Percentiles rank a stretch among this genome's conserved stretches.
Conservation (phyloP, 2,888 invertebrate genomes). For the Melieria omissa region DNA sequence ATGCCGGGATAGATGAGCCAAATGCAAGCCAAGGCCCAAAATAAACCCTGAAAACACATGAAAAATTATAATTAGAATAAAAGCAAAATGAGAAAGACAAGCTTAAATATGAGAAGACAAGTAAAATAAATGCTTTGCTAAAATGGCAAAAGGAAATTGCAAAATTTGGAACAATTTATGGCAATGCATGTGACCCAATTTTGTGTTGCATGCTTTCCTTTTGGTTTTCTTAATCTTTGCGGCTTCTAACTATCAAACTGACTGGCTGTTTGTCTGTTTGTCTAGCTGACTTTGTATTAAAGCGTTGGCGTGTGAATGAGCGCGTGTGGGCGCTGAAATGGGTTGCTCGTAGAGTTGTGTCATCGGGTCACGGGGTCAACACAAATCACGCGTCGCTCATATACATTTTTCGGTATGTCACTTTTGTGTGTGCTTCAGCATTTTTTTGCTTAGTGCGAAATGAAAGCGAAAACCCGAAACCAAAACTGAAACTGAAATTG, state of each 20-base stretch:
- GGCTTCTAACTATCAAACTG: neutral
- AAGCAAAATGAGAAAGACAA: neutral
- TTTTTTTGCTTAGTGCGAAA: slow-evolving; percentile 11
- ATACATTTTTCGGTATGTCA: neutral
- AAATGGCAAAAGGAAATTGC: neutral
- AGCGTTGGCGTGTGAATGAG: neutral
- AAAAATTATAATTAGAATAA: neutral
- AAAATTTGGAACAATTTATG: neutral
- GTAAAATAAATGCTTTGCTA: neutral
- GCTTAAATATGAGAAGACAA: neutral
- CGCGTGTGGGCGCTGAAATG: neutral
- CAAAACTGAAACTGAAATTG: too few species aligned
- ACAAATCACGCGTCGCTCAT: slow-evolving; percentile 4
- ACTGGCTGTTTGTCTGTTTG: neutral
- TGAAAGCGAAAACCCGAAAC: too few species aligned
- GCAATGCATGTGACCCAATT: neutral
- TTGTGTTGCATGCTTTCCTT: neutral
- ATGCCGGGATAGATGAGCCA: slow-evolving; percentile 76
- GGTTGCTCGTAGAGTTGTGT: neutral
- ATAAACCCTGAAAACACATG: slow-evolving; percentile 71
- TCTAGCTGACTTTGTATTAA: neutral
- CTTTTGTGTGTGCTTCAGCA: neutral
- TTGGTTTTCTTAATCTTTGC: slow-evolving; percentile 5
- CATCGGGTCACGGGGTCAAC: slow-evolving; percentile 24
- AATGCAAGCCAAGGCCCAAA: slow-evolving; percentile 79